Evolutionary conservation across 2,888 invertebrate species (phyloP).

Genomic region (Chironomus riparius): DNA sequence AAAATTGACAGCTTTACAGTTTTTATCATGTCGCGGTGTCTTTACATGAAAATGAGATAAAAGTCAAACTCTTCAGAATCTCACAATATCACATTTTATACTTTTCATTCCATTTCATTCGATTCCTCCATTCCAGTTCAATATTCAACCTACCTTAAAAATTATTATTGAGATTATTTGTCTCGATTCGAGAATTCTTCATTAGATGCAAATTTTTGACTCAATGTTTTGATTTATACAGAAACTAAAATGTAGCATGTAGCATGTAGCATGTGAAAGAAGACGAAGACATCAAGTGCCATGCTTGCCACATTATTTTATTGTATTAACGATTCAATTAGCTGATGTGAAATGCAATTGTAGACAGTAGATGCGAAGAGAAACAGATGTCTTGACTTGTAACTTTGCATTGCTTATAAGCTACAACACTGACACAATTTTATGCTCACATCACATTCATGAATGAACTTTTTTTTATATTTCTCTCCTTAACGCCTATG

Average conservation of each 20-base stretch:
- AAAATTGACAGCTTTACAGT: slow-evolving; percentile 24
- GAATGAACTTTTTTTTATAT: not conserved
- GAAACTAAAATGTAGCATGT: no score
- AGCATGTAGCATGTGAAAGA: no score
- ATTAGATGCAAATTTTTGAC: no score
- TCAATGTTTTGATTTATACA: no score
- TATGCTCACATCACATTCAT: no score
- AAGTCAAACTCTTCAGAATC: not conserved
- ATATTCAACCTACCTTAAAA: no score
- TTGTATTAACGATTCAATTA: slow-evolving; percentile 10
- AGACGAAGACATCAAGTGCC: not conserved
- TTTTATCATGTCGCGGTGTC: slow-evolving; percentile 25
- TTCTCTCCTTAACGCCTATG: no score
- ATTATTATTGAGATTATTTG: no score
- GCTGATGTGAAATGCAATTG: not conserved
- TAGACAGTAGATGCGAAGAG: no score
- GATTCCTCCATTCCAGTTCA: not conserved
- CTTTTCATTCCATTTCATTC: not conserved
- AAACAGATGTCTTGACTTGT: no score
- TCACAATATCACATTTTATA: not conserved
- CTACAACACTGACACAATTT: no score
- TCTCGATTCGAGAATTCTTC: not conserved
- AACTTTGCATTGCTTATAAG: no score
- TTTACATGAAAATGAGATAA: slow-evolving; percentile 2
- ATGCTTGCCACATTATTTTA: not conserved